Conservation (phyloP, 2,888 invertebrate species). For the Drosophila nigricruria region DNA sequence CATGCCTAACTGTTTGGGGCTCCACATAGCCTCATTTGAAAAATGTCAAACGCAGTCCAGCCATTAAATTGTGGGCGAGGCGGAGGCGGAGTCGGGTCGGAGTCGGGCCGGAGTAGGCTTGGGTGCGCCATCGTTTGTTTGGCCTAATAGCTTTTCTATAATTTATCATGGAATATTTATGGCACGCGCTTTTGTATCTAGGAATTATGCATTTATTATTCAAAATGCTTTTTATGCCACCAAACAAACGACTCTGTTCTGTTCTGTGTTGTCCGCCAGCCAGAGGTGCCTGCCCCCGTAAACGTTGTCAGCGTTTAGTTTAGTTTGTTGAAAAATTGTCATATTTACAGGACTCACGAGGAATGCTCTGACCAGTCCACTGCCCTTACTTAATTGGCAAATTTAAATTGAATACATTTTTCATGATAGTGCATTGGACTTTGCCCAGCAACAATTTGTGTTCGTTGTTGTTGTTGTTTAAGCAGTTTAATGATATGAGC, state of each 20-base stretch:
- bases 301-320: conserved; percentile 73
- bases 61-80: conserved; percentile 38
- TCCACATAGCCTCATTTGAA: conserved; percentile 73
- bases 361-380: neutral
- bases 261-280: conserved; percentile 1
- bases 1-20: conserved; percentile 39
- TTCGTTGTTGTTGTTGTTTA: conserved; percentile 38
- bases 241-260: conserved; percentile 33
- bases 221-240: conserved; percentile 64
- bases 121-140: conserved; percentile 63
- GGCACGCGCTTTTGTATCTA: conserved; percentile 76
- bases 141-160: conserved; percentile 81
- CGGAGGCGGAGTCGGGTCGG: neutral
- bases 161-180: conserved; percentile 79
- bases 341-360: conserved; percentile 43
- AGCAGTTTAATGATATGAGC: conserved; percentile 69
- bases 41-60: conserved; percentile 76
- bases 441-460: conserved; percentile 39
- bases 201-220: conserved; percentile 79
- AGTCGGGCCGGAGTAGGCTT: conserved; percentile 13
- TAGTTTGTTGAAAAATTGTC: conserved; percentile 57
- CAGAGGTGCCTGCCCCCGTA: conserved; percentile 24
- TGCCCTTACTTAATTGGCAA: conserved; percentile 68
- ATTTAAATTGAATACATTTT: conserved; percentile 77
- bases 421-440: conserved; percentile 73